These are phyloP conservation scores for Antennarius striatus DNA, from an alignment of 2,113 vertebrate species.

Conservation along the genomic window DNA sequence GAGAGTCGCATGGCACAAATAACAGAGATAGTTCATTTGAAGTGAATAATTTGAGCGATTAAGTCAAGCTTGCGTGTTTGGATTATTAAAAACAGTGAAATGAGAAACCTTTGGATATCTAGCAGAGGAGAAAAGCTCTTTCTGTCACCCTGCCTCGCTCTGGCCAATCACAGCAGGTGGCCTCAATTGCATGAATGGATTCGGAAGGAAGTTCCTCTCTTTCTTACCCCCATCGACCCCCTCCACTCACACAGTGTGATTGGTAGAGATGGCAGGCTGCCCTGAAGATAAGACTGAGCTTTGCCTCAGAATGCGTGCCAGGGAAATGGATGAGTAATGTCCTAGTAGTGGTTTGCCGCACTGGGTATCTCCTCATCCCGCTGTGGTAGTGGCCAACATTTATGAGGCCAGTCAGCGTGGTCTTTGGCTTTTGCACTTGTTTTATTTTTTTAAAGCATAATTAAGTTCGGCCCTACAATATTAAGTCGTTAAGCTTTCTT, in stretches of 20 bases:
- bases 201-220: constrained; percentile 78
- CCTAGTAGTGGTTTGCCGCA: constrained; percentile 44
- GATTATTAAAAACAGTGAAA: background rate
- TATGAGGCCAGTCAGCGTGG: constrained; percentile 8
- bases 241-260: constrained; percentile 58
- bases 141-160: constrained; percentile 51
- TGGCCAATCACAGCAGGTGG: constrained; percentile 79
- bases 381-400: constrained; percentile 23
- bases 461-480: background rate
- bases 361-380: constrained; percentile 19
- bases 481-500: background rate
- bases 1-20: constrained; percentile 28
- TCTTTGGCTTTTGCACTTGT: background rate
- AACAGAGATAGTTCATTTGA: background rate
- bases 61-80: constrained; percentile 2
- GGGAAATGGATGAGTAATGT: constrained; percentile 54
- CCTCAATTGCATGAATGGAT: constrained; percentile 76
- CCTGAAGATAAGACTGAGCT: constrained; percentile 66
- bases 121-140: constrained; percentile 26
- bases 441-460: background rate
- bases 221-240: constrained; percentile 19
- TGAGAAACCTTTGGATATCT: background rate
- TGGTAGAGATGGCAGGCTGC: constrained; percentile 76
- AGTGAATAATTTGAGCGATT: constrained; percentile 10
- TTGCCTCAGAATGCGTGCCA: constrained; percentile 60